Percentiles rank a stretch among this genome's conserved stretches.
These are phyloP conservation scores for Lepidurus arcticus DNA, from an alignment of 1,140 invertebrate genomes.

Conservation along the genomic window DNA sequence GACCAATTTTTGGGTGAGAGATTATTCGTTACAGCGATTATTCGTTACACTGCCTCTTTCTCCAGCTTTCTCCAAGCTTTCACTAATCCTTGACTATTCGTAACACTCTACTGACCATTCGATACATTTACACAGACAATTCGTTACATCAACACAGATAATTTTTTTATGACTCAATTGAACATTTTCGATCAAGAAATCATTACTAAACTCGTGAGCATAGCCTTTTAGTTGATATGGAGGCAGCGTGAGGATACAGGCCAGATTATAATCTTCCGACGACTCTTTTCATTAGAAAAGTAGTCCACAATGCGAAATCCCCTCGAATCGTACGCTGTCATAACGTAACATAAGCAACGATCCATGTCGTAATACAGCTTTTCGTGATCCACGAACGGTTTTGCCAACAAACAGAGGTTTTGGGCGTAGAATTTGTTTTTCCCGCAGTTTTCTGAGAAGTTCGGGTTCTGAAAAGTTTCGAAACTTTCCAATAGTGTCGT, in stretches of 20 bases:
- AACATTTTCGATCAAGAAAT: background rate
- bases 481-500: no score
- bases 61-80: no score
- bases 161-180: background rate
- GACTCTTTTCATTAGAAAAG: conserved; percentile 99
- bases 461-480: no score
- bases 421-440: conserved; percentile 99
- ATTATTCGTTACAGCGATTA: no score
- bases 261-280: conserved; percentile 99
- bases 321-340: conserved; percentile 76
- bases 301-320: conserved; percentile 96
- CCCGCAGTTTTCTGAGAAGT: conserved; percentile 59
- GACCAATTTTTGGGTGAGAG: no score
- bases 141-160: no score
- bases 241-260: conserved; percentile 96
- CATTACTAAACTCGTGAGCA: conserved; percentile 97
- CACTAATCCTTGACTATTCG: no score
- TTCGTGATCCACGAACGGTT: conserved; percentile 98
- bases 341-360: conserved; percentile 98
- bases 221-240: conserved; percentile 98
- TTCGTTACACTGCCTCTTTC: no score
- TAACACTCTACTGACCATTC: no score
- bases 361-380: conserved; percentile 99
- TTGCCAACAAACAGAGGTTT: conserved; percentile 94
- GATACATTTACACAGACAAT: no score